A percentile compares a stretch with the other conserved stretches of the same genome.
Conservation (phyloP, 2,797 vertebrate species). For the Pygocentrus nattereri region DNA sequence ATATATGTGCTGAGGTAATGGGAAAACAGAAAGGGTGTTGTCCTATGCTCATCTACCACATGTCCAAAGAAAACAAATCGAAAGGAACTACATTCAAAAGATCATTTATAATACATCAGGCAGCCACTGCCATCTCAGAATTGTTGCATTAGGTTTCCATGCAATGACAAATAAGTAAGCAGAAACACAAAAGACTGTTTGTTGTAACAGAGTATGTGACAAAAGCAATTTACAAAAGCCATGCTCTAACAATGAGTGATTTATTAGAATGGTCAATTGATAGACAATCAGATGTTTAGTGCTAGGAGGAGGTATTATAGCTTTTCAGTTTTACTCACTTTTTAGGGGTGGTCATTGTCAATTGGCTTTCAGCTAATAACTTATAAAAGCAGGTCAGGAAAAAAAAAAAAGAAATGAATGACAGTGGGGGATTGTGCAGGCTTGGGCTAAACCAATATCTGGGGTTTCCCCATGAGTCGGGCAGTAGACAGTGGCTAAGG, state of each 20-base stretch:
- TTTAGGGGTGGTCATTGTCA: neutral
- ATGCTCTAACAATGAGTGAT: neutral
- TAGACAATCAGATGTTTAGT: neutral
- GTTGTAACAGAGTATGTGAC: neutral
- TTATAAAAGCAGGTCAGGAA: neutral
- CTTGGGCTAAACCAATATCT: neutral
- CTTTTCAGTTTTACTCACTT: slow-evolving; percentile 11
- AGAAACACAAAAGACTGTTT: neutral
- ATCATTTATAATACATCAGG: slow-evolving; percentile 24
- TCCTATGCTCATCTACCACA: neutral
- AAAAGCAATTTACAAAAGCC: neutral
- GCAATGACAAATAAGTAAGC: neutral
- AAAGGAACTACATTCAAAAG: slow-evolving; percentile 18
- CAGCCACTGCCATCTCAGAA: neutral
- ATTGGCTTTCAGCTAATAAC: neutral
- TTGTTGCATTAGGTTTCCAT: neutral
- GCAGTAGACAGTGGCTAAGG: slow-evolving; percentile 16
- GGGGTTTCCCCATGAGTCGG: slow-evolving; percentile 44
- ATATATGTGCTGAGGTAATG: neutral
- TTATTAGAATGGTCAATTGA: neutral
- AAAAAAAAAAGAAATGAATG: neutral
- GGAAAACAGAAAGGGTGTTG: neutral
- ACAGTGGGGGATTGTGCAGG: neutral
- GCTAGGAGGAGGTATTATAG: neutral
- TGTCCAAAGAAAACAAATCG: neutral